Evolutionary conservation across 2,888 invertebrate genomes (phyloP), one percentile per base, ranked within the genome.

Genomic region (Stramonita haemastoma): DNA sequence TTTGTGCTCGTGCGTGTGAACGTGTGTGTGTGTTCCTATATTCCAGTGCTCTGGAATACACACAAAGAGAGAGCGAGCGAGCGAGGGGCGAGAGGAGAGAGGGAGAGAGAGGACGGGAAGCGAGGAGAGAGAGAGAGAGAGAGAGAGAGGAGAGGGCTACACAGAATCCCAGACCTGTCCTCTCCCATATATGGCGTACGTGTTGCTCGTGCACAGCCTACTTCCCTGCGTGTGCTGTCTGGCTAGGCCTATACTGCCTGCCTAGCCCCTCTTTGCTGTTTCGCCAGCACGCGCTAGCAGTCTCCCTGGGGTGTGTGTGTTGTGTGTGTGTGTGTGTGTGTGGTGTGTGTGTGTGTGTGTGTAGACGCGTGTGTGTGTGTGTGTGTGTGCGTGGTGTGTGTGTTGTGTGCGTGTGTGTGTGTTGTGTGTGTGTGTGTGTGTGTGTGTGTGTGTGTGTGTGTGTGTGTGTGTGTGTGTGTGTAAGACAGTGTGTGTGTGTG

Each of bases 131-230:
- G 79, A 79, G 79, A 79, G 79, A 79, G 32, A 79, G 79, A 79
- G 32, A 11, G 34, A 15, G n/a, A 79, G 79, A 34, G n/a, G 6
- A 26, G 34, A 19, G 4, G 34, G 15, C 79, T 34, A 22, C 79
- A 79, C 79, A 79, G 79, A 79, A 79, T 22, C 79, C 32, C 17
- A 32, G 32, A 15, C n/a, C 79, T n/a, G 34, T 34, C 87, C 83
- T 87, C 86, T 83, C 86, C 90, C 89, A 87, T 87, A 90, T 89
- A 90, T 89, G 87, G 88, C 87, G 89, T 73, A 90, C 73, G 87
- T 66, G 85, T 6, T 46, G 70, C 57, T 46, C 36, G 22, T 46
- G 36, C 56, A 46, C 19, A 26, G 19, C 15, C 19, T 34, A 34
- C 17, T 32, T 17, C 22, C 11, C 81, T 26, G 36, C 34, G 17